Conservation (phyloP, 2,888 invertebrate genomes). For the Eilema caniola region DNA sequence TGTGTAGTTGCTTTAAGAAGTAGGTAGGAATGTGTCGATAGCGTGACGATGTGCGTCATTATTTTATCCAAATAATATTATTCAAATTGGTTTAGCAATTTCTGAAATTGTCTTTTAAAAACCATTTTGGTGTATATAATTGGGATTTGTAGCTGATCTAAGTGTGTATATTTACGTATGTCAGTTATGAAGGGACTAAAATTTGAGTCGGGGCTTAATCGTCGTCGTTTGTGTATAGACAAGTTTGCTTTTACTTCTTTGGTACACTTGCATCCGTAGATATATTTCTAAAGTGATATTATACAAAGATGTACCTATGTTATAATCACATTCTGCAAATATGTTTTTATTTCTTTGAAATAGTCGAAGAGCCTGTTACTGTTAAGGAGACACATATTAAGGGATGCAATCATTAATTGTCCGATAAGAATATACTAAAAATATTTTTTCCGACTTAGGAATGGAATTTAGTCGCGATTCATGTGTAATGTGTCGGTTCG, state of each 20-base stretch:
- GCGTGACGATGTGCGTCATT: constrained; percentile 41
- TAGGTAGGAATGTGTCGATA: constrained; percentile 24
- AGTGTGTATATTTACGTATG: constrained; percentile 15
- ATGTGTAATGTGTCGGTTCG: not conserved
- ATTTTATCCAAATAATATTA: constrained; percentile 36
- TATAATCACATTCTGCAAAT: not conserved
- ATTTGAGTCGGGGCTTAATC: constrained; percentile 1
- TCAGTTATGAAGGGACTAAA: constrained; percentile 14
- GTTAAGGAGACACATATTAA: not conserved
- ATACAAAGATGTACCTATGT: not conserved
- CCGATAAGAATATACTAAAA: not conserved
- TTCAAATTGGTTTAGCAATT: constrained; percentile 47
- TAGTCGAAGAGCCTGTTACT: not conserved
- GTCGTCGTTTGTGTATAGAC: not conserved
- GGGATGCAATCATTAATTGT: not conserved
- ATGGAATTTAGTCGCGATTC: not conserved
- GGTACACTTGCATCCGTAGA: not conserved
- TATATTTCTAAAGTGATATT: not conserved
- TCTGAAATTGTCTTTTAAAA: constrained; percentile 23
- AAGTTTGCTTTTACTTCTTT: not conserved
- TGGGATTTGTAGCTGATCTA: constrained; percentile 25
- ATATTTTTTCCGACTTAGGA: not conserved
- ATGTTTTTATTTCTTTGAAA: not conserved
- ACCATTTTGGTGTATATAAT: constrained; percentile 23
- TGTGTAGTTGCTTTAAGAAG: not conserved